phyloP scores from a whole-genome alignment of 2,113 vertebrate species.

The Heterochromis multidens region DNA sequence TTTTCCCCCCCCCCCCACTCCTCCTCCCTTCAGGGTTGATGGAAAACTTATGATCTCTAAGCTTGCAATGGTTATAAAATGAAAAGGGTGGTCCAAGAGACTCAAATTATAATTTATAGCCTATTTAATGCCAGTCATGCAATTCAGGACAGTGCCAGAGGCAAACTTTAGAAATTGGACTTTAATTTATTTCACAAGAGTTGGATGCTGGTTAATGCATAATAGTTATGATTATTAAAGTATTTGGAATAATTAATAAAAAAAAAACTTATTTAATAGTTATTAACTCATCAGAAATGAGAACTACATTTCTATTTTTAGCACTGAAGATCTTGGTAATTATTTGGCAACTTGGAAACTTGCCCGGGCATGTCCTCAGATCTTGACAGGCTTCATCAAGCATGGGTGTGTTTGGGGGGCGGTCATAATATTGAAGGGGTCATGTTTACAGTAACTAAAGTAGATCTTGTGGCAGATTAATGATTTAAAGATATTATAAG shows the following conservation, averaged over 20 bases:
- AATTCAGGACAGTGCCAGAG: background rate
- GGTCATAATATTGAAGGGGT: background rate
- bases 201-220: background rate
- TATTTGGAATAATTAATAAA: background rate
- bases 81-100: conserved; percentile 1
- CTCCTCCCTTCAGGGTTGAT: background rate
- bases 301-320: conserved; percentile 1
- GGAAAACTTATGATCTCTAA: conserved; percentile 40
- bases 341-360: conserved; percentile 49
- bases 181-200: background rate
- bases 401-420: background rate
- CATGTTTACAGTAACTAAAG: background rate
- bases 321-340: conserved; percentile 10
- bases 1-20: background rate
- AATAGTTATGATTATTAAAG: background rate
- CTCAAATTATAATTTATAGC: conserved; percentile 11
- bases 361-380: conserved; percentile 61
- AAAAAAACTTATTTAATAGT: background rate
- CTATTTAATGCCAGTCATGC: conserved; percentile 3
- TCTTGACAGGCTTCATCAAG: conserved; percentile 40
- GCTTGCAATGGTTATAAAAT: conserved; percentile 10
- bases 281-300: background rate
- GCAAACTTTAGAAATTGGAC: background rate
- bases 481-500: background rate
- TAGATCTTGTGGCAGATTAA: background rate